phyloP scores from a whole-genome alignment of 2,113 vertebrate species.

The Catharus fuscescens region DNA sequence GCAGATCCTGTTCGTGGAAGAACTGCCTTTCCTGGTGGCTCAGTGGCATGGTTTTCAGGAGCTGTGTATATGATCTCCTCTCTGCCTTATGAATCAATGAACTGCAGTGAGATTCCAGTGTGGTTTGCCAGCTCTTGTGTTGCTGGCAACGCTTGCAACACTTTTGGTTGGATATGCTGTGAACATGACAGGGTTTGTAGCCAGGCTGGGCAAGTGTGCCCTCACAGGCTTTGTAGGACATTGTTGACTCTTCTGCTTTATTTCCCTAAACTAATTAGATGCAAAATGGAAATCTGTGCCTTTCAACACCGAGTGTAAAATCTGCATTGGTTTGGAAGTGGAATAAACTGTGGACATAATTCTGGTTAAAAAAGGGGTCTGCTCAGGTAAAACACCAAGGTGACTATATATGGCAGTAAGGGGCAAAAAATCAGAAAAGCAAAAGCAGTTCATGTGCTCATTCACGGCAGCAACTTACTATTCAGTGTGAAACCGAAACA shows the following conservation, averaged over 20 bases:
- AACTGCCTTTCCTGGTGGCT: not conserved
- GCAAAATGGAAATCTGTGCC: not conserved
- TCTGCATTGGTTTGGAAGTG: not conserved
- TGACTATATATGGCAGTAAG: not conserved
- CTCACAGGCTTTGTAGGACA: not conserved
- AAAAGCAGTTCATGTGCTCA: not conserved
- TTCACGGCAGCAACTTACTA: not conserved
- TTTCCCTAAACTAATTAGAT: not conserved
- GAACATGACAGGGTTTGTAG: not conserved
- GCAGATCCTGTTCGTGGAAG: slow-evolving; percentile 1
- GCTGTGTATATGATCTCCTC: not conserved
- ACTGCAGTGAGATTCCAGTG: not conserved
- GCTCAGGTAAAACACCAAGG: not conserved
- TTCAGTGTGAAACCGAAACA: not conserved
- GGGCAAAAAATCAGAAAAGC: not conserved
- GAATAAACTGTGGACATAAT: not conserved
- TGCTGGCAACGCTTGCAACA: not conserved
- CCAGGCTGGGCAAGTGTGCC: slow-evolving; percentile 1
- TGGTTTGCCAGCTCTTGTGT: not conserved
- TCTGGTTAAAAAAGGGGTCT: not conserved
- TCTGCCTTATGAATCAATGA: not conserved
- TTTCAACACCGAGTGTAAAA: not conserved
- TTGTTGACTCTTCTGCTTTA: not conserved
- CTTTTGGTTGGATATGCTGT: not conserved
- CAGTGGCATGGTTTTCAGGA: not conserved